These are phyloP conservation scores for Eucidaris tribuloides DNA, from an alignment of 35 echinoderm and acorn worm species.

Conservation along the genomic window DNA sequence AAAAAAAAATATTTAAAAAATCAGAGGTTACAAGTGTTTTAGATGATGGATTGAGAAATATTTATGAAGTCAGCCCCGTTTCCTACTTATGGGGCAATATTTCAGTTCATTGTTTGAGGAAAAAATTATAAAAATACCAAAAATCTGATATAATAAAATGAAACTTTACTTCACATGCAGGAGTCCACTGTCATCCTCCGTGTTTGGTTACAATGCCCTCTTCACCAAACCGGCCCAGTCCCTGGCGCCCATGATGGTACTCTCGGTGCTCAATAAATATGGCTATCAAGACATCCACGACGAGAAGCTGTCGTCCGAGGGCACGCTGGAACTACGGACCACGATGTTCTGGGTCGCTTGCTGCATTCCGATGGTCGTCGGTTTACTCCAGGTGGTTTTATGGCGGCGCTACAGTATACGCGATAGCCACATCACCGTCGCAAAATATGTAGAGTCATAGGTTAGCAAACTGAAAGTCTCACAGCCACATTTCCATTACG, in stretches of 20 bases:
- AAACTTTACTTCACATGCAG: conserved; percentile 36
- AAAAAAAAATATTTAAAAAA: neutral
- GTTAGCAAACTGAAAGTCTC: no score
- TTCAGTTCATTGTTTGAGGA: neutral
- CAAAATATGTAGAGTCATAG: conserved; percentile 13
- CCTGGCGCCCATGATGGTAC: conserved; percentile 76
- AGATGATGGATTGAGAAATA: neutral
- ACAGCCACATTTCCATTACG: no score
- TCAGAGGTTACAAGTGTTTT: neutral
- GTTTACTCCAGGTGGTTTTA: conserved; percentile 55
- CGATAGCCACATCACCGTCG: conserved; percentile 17
- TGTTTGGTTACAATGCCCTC: conserved; percentile 97
- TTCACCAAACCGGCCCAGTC: conserved; percentile 95
- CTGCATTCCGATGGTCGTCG: conserved; percentile 55
- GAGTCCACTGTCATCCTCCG: conserved; percentile 82
- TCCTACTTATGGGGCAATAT: neutral
- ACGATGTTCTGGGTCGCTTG: conserved; percentile 79
- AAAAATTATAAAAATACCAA: neutral
- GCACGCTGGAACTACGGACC: conserved; percentile 1
- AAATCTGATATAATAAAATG: neutral
- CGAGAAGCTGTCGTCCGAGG: neutral
- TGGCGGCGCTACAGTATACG: conserved; percentile 73
- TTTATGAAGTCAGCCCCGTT: neutral
- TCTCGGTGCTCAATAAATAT: conserved; percentile 65
- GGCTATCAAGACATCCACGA: conserved; percentile 45